Percentiles rank a stretch among this genome's conserved stretches.
phyloP scores from a whole-genome alignment of 1,140 invertebrate genomes.

The Melipona quadrifasciata region DNA sequence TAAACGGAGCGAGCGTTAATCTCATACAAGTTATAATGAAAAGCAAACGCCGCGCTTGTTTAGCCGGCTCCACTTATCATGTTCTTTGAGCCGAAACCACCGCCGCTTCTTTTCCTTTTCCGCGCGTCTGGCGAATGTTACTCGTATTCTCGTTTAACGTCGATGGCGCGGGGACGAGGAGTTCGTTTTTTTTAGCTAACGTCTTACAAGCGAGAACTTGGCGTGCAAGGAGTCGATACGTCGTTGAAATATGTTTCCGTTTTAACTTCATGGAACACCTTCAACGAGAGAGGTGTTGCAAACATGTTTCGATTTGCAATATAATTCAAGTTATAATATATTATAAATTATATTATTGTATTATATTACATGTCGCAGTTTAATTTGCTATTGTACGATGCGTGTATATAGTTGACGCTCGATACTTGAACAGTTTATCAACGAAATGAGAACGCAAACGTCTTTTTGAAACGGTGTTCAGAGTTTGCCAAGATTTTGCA shows the following conservation, averaged over 20 bases:
- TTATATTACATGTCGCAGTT: no score
- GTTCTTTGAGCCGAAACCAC: neutral
- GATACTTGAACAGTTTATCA: no score
- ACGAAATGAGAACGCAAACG: no score
- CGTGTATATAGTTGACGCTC: no score
- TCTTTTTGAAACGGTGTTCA: neutral
- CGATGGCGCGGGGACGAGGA: neutral
- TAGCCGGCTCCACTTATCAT: neutral
- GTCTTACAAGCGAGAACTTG: neutral
- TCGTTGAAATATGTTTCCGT: neutral
- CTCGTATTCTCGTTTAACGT: no score
- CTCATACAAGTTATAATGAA: conserved; percentile 45
- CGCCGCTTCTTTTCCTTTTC: neutral
- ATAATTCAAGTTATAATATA: no score
- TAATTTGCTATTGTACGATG: no score
- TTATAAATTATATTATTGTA: no score
- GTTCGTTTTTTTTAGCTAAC: neutral
- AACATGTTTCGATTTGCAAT: no score
- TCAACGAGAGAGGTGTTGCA: neutral
- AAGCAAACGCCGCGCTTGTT: conserved; percentile 38
- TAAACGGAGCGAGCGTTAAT: conserved; percentile 33
- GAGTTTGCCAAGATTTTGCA: no score
- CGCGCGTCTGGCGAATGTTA: neutral
- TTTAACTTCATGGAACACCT: no score
- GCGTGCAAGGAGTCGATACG: neutral